Evolutionary conservation across 2,113 vertebrate genomes (phyloP).

Genomic region (Psephotus haematonotus): DNA sequence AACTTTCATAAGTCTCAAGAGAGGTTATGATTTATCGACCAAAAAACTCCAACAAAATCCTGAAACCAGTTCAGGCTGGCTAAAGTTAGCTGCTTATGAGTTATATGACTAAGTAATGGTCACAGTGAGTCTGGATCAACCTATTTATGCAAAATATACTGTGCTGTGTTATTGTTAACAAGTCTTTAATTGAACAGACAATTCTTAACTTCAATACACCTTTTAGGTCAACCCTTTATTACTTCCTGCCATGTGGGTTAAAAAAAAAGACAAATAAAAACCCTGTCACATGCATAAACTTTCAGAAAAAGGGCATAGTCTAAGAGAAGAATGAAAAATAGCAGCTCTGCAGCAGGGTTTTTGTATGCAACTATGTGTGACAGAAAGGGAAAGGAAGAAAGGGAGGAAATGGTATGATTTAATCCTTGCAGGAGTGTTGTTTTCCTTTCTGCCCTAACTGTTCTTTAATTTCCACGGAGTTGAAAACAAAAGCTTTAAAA

Average conservation of each 20-base stretch:
- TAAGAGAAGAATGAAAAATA: not conserved
- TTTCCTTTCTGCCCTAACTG: not conserved
- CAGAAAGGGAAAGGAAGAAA: not conserved
- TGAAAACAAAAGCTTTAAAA: not conserved
- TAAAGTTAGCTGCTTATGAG: conserved; percentile 4
- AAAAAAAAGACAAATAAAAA: not conserved
- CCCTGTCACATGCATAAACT: rapidly evolving
- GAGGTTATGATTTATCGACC: conserved; percentile 55
- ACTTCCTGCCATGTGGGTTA: not conserved
- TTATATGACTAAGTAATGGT: conserved; percentile 27
- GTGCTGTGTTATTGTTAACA: not conserved
- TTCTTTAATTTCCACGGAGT: not conserved
- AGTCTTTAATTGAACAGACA: not conserved
- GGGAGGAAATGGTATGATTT: not conserved
- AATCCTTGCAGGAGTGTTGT: not conserved
- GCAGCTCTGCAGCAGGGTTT: not conserved
- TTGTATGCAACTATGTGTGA: not conserved
- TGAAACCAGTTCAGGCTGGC: conserved; percentile 1
- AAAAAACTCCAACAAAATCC: conserved; percentile 46
- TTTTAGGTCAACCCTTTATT: not conserved
- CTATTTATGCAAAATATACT: not conserved
- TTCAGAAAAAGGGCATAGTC: not conserved
- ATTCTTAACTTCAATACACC: not conserved
- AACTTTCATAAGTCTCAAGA: conserved; percentile 55
- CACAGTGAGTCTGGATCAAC: not conserved